These are phyloP conservation scores for Zosterops borbonicus DNA, from an alignment of 2,113 vertebrate genomes.

Conservation along the genomic window DNA sequence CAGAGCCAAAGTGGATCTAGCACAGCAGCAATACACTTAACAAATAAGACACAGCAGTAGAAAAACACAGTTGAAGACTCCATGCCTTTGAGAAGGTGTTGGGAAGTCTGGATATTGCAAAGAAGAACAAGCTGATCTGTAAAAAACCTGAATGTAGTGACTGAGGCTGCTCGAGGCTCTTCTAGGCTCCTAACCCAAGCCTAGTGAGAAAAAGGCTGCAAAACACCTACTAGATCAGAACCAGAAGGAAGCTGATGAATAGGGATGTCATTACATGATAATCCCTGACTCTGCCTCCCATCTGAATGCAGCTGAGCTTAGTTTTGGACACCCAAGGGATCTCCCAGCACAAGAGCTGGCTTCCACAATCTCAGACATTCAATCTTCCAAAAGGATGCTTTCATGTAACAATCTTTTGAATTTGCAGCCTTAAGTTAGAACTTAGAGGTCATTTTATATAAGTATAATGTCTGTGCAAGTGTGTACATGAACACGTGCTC, in stretches of 20 bases:
- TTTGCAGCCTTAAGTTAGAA: neutral
- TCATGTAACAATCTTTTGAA: neutral
- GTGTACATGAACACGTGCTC: neutral
- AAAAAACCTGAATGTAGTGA: neutral
- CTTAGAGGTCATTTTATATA: neutral
- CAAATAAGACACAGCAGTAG: neutral
- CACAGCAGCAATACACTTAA: neutral
- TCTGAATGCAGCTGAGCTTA: neutral
- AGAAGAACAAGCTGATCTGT: neutral
- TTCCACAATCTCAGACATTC: neutral
- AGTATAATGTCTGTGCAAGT: neutral
- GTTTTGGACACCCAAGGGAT: neutral
- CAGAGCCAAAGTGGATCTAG: neutral
- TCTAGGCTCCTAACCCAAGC: neutral
- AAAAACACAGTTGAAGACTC: neutral
- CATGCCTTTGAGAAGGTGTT: neutral
- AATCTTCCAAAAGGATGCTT: neutral
- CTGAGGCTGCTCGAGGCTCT: neutral
- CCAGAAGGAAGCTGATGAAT: neutral
- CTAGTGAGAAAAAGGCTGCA: neutral
- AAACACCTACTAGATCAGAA: neutral
- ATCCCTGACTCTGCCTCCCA: neutral
- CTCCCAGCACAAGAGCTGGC: neutral
- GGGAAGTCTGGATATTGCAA: neutral
- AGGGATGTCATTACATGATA: neutral